Evolutionary conservation across 2,797 vertebrate species (phyloP).

Genomic region (Falco peregrinus): DNA sequence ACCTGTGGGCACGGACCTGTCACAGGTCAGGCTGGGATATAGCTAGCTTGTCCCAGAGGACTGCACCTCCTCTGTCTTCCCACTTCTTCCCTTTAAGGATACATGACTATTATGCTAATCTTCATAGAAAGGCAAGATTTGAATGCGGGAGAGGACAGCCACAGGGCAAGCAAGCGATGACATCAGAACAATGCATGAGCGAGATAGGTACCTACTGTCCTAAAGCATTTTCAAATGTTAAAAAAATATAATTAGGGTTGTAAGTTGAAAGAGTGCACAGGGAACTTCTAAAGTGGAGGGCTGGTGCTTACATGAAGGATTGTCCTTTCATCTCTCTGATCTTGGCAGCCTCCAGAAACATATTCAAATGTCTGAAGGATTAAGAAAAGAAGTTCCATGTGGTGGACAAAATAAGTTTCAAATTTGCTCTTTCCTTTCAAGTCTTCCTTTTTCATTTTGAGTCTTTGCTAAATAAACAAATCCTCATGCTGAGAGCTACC

Average conservation of each 20-base stretch:
- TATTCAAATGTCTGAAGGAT: constrained; percentile 26
- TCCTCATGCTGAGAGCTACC: neutral
- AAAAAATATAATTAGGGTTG: neutral
- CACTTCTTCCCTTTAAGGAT: neutral
- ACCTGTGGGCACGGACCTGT: neutral
- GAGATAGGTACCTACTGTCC: neutral
- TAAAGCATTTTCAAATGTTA: neutral
- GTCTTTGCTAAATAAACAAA: constrained; percentile 30
- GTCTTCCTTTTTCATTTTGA: neutral
- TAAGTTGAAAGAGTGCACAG: neutral
- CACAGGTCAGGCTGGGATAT: neutral
- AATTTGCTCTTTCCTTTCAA: constrained; percentile 40
- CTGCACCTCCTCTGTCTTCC: neutral
- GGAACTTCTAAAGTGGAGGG: neutral
- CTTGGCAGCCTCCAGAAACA: neutral
- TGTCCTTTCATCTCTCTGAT: neutral
- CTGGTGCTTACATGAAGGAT: neutral
- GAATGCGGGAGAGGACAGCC: neutral
- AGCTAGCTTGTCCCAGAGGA: neutral
- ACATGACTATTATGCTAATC: neutral
- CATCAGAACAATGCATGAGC: fast-evolving
- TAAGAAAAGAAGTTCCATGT: constrained; percentile 18
- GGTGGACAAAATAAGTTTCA: constrained; percentile 17
- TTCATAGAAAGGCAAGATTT: neutral
- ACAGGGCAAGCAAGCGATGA: neutral